A percentile compares a stretch with the other conserved stretches of the same genome.
These are phyloP conservation scores for Aphelinus certus DNA, from an alignment of 1,140 invertebrate genomes.

Conservation along the genomic window DNA sequence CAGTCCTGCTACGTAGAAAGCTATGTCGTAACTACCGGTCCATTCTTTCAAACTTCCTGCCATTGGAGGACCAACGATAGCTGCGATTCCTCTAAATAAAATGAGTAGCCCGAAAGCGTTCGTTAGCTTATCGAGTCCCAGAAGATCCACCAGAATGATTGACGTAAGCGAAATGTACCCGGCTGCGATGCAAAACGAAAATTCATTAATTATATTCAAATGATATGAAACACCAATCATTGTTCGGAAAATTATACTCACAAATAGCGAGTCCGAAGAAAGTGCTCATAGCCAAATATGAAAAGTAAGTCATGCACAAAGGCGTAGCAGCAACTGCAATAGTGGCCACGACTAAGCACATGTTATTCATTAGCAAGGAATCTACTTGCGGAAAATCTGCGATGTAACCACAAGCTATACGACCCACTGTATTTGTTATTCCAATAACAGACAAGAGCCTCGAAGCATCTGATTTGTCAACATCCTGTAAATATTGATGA, in stretches of 20 bases:
- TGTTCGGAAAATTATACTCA: slow-evolving; percentile 69
- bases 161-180: slow-evolving; percentile 98
- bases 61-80: slow-evolving; percentile 84
- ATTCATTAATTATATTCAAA: not conserved
- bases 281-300: slow-evolving; percentile 85
- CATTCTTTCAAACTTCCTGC: slow-evolving; percentile 89
- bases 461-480: slow-evolving; percentile 80
- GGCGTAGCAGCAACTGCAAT: slow-evolving; percentile 86
- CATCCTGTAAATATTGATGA: slow-evolving; percentile 69
- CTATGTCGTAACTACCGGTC: slow-evolving; percentile 84
- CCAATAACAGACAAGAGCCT: slow-evolving; percentile 94
- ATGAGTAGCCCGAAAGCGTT: slow-evolving; percentile 97
- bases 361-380: slow-evolving; percentile 92
- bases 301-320: slow-evolving; percentile 80
- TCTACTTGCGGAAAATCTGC: slow-evolving; percentile 88
- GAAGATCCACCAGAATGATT: slow-evolving; percentile 94
- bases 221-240: not conserved
- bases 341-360: slow-evolving; percentile 90
- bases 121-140: slow-evolving; percentile 94
- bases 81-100: slow-evolving; percentile 91
- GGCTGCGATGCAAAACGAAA: slow-evolving; percentile 68
- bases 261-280: slow-evolving; percentile 96
- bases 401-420: slow-evolving; percentile 86
- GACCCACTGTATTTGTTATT: slow-evolving; percentile 92
- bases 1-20: slow-evolving; percentile 91